Percentiles rank a stretch among this genome's conserved stretches.
Evolutionary conservation across 2,888 invertebrate genomes (phyloP).

Genomic region (Melitaea athalia): DNA sequence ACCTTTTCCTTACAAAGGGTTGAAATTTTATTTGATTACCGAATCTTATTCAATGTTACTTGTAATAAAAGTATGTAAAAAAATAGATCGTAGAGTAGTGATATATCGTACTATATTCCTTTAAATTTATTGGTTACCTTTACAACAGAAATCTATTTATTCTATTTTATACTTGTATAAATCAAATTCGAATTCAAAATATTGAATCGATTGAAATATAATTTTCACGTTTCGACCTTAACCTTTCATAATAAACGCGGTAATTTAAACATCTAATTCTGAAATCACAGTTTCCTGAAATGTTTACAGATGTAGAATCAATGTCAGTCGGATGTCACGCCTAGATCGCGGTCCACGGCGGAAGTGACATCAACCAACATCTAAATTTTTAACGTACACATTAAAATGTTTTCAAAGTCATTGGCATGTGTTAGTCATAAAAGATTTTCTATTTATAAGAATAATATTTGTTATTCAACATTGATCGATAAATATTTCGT

Average conservation of each 20-base stretch:
- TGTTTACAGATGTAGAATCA: constrained; percentile 16
- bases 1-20: not conserved
- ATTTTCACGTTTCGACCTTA: not conserved
- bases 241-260: not conserved
- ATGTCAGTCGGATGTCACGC: constrained; percentile 26
- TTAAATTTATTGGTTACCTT: not conserved
- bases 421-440: constrained; percentile 35
- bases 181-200: not conserved
- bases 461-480: not conserved
- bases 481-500: not conserved
- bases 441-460: constrained; percentile 29
- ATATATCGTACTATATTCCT: not conserved
- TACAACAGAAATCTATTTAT: not conserved
- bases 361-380: constrained; percentile 33
- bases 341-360: constrained; percentile 21
- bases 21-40: constrained; percentile 2
- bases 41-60: not conserved
- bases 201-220: not conserved
- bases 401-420: constrained; percentile 35
- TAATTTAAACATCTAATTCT: constrained; percentile 15
- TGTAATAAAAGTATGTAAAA: not conserved
- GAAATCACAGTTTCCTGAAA: constrained; percentile 12
- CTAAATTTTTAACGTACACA: constrained; percentile 24
- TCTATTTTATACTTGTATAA: not conserved
- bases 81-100: not conserved